Evolutionary conservation across 2,797 vertebrate genomes (phyloP).

Genomic region (Pteronotus mesoamericanus): DNA sequence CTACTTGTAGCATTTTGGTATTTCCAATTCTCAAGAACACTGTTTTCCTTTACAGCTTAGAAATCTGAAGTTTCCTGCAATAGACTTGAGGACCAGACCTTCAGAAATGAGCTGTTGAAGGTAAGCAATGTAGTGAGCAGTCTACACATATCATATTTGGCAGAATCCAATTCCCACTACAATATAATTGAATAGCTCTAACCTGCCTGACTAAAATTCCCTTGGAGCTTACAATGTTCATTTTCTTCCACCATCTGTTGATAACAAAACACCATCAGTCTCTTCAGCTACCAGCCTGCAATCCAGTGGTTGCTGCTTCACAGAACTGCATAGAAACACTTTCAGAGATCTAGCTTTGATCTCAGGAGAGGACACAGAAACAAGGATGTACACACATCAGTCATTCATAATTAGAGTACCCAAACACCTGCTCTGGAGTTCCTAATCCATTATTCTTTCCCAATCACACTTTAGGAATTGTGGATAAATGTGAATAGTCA

Average conservation of each 20-base stretch:
- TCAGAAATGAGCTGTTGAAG: constrained; percentile 31
- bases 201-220: neutral
- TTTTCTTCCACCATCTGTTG: constrained; percentile 28
- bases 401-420: neutral
- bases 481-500: neutral
- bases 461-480: neutral
- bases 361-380: neutral
- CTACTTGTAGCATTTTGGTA: neutral
- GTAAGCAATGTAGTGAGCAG: neutral
- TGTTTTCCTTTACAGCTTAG: neutral
- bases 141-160: constrained; percentile 21
- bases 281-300: neutral
- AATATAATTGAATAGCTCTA: constrained; percentile 49
- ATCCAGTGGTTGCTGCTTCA: neutral
- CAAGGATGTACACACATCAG: neutral
- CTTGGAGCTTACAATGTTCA: constrained; percentile 23
- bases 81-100: neutral
- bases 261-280: neutral
- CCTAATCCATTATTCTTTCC: neutral
- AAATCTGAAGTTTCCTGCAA: neutral
- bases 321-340: neutral
- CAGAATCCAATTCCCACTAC: constrained; percentile 27
- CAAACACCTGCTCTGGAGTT: neutral
- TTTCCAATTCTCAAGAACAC: neutral
- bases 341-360: neutral